phyloP scores from a whole-genome alignment of 2,797 vertebrate species.

The Hypotaenidia philippensis region DNA sequence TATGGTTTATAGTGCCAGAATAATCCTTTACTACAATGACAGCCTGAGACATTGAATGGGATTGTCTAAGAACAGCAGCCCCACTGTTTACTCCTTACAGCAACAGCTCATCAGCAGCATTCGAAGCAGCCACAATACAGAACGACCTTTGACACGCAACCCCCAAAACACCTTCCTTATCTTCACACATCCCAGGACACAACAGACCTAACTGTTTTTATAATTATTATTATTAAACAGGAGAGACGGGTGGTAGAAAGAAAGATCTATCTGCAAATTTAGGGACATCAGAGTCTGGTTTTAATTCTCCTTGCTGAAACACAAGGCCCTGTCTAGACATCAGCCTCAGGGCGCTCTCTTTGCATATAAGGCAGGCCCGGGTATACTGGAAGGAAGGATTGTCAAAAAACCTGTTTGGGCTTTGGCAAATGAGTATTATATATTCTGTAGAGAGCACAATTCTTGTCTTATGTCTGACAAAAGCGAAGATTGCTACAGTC shows the following conservation, averaged over 20 bases:
- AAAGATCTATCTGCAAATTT: not conserved
- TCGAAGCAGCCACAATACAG: not conserved
- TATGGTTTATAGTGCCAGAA: not conserved
- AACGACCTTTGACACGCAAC: not conserved
- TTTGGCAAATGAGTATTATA: constrained; percentile 29
- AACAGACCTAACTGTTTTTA: not conserved
- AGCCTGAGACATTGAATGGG: not conserved
- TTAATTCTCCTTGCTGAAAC: constrained; percentile 8
- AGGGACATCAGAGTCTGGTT: not conserved
- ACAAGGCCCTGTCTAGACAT: constrained; percentile 51
- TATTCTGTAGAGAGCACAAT: not conserved
- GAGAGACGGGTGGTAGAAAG: not conserved
- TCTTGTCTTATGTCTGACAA: not conserved
- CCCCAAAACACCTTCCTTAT: not conserved
- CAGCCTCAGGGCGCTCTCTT: constrained; percentile 32
- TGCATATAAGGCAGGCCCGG: constrained; percentile 9
- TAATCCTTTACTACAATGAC: not conserved
- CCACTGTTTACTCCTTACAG: not conserved
- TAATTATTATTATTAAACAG: not conserved
- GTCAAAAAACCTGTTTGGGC: constrained; percentile 55
- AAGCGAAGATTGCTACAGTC: not conserved
- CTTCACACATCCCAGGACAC: not conserved
- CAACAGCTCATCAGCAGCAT: not conserved
- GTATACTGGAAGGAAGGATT: constrained; percentile 22
- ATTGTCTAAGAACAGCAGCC: not conserved